A percentile compares a stretch with the other conserved stretches of the same genome.
Conservation (phyloP, 2,888 invertebrate species). For the Euplexia lucipara region DNA sequence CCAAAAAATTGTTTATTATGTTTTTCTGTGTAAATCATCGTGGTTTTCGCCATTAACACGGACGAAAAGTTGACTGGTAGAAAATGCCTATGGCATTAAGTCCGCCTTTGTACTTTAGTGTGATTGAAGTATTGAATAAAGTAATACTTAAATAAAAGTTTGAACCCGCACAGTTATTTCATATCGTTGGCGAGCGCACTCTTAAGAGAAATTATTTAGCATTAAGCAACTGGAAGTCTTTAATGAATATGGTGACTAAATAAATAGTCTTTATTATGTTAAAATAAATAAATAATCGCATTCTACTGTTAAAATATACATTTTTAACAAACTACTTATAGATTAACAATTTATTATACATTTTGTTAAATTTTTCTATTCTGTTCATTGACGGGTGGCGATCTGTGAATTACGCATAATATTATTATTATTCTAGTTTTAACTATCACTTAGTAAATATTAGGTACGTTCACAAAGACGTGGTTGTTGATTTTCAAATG, state of each 20-base stretch:
- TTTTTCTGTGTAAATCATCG: too few species aligned
- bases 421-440: slow-evolving; percentile 30
- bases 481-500: slow-evolving; percentile 43
- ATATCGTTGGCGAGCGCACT: background rate
- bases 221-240: too few species aligned
- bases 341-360: background rate
- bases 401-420: slow-evolving; percentile 35
- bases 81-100: too few species aligned
- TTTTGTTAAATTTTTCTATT: background rate
- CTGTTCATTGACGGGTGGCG: slow-evolving; percentile 6
- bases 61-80: too few species aligned
- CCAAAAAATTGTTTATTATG: too few species aligned
- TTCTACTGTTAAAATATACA: background rate
- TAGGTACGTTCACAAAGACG: slow-evolving; percentile 39
- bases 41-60: too few species aligned
- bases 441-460: slow-evolving; percentile 21
- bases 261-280: background rate
- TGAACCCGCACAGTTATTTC: background rate
- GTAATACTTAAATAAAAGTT: too few species aligned
- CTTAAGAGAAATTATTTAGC: background rate
- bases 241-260: background rate
- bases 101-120: too few species aligned
- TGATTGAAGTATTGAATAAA: too few species aligned
- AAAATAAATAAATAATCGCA: slow-evolving; percentile 4
- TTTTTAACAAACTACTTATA: background rate